Evolutionary conservation across 1,140 invertebrate genomes (phyloP), one percentile per base, ranked within the genome.

Genomic region (Batillaria attramentaria): DNA sequence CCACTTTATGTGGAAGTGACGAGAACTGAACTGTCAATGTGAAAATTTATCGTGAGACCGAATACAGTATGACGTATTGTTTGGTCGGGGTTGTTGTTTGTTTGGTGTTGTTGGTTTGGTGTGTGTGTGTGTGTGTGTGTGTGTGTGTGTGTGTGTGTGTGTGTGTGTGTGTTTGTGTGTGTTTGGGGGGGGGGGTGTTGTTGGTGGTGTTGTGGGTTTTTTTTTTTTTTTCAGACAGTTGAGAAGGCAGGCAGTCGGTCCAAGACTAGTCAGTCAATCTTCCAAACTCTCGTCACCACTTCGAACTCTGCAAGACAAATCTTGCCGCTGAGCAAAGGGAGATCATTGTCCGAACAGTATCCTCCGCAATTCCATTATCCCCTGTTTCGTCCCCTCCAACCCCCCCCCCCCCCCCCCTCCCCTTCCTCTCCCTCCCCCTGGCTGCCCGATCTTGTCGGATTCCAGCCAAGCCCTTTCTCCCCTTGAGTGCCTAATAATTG

Each of bases 401-500:
- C 41, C 35, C 0, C 68, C 35, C 1, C n/a, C 70, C 70, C 43
- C 70, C 31, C 0, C 4, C 43, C 8, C 2, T 16, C n/a, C 4
- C 28, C 13, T 16, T 3, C 42, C 42, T 31, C n/a, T 8, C 42
- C 42, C 70, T n/a, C 41, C 41, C 41, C 8, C 28, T 4, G 20
- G 20, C 37, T 13, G 28, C 31, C 1, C 66, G n/a, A 33, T 24
- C 31, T 10, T 69, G 5, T 10, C 2, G 31, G 31, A 4, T 69
- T 35, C 13, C 28, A 20, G 6, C 37, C 66, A 24, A 33, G 20
- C 42, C 43, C 70, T 72, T 50, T 72, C 70, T 72, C 35, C 43
- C 70, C 70, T 50, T 72, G 70, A 72, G 70, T 72, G 70, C 70
- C 70, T 72, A 72, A 72, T 72, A 72, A 72, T 72, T 72, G 70